Base-by-base conservation (phyloP, 2,797 vertebrate species). In the Lophius americanus region DNA sequence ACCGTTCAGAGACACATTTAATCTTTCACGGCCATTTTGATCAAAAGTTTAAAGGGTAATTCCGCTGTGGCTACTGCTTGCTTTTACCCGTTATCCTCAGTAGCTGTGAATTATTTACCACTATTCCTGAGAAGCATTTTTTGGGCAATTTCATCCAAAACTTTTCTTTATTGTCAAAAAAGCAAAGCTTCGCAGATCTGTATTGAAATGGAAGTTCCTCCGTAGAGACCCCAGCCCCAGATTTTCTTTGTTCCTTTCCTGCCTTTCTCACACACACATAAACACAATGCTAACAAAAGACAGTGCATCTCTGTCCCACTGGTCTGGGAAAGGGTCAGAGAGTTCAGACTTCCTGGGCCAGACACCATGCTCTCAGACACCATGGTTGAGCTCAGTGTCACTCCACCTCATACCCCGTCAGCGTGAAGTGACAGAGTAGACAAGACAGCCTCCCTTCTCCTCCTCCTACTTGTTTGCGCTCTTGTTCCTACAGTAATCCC, bases 381-480 rank as follows among this genome's bases (percentile, higher is more conserved):
- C 60, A 54, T 46, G 76, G 83, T 68, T 68, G 76, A 81, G 90
- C 88, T 90, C 86, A 86, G 87, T 88, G 91, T 92, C 91, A 90
- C 84, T 90, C 85, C 71, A 47, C 83, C 88, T 89, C 79, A 84
- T 72, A 89, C 85, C 82, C 87, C 91, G 89, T 90, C 89, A 91
- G 84, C 80, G 62, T 91, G 89, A 91, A 88, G 85, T 90, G 88
- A 91, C 86, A 89, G 85, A 79, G 85, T 75, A 79, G 84, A 85
- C 84, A 79, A 73, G 82, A 80, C 71, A 37, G 37, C 37, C 64
- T 48, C 50, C 63, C 52, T 37, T 65, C 72, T 49, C 39, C 56
- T 44, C 63, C 67, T 64, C 51, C 54, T 0, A 60, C 77, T 54
- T 75, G 54, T 76, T 58, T 70, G 76, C 12, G 0, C 69, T 72